Evolutionary conservation across 1,140 invertebrate species (phyloP).

Genomic region (Lutraria rhynchaena): DNA sequence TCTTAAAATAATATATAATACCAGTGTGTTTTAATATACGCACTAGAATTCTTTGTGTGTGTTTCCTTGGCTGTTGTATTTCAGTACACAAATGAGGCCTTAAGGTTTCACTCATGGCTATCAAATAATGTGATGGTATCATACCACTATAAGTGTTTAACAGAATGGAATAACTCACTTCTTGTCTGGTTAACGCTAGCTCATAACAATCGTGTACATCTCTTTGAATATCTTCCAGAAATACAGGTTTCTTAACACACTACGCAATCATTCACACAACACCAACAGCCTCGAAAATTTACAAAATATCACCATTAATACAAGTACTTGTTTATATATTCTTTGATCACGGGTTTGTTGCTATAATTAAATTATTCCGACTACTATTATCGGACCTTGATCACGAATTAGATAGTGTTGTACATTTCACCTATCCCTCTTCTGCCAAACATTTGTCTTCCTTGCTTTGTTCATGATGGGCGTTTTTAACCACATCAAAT

Average conservation of each 20-base stretch:
- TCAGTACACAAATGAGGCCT: too few species aligned
- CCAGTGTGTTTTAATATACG: too few species aligned
- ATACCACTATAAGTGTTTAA: too few species aligned
- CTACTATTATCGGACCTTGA: conserved; percentile 7
- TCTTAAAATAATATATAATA: too few species aligned
- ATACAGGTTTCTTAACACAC: too few species aligned
- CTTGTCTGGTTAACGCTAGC: not conserved
- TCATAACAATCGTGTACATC: conserved; percentile 1
- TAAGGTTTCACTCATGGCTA: too few species aligned
- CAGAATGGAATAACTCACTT: too few species aligned
- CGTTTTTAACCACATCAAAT: conserved; percentile 37
- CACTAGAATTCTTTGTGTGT: too few species aligned
- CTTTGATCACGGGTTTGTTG: conserved; percentile 42
- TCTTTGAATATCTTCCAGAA: conserved; percentile 33
- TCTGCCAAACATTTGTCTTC: conserved; percentile 13
- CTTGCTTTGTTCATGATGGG: not conserved
- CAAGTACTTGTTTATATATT: conserved; percentile 25
- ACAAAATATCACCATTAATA: conserved; percentile 42
- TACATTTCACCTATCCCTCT: not conserved
- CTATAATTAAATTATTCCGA: conserved; percentile 44
- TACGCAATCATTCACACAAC: not conserved
- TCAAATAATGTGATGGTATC: too few species aligned
- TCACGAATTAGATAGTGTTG: conserved; percentile 7
- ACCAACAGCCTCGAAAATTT: conserved; percentile 20
- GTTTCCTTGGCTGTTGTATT: too few species aligned